Percentiles rank a stretch among this genome's conserved stretches.
Conservation (phyloP, 1,140 invertebrate species). For the Drosophila bipectinata region DNA sequence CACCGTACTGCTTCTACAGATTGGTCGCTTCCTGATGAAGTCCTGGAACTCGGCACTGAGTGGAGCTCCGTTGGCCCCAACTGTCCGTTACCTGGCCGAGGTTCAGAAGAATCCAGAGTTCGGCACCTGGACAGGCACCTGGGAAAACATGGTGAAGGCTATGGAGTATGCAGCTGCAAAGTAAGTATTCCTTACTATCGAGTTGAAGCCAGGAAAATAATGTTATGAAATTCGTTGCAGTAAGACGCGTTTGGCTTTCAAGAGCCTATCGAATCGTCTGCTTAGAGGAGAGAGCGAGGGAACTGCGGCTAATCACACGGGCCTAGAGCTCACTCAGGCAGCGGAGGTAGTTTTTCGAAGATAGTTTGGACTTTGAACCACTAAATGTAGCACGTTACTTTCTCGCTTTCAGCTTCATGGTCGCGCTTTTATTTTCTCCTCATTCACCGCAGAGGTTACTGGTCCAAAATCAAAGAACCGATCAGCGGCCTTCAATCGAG, state of each 20-base stretch:
- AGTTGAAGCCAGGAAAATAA: constrained; percentile 6
- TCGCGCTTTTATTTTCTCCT: constrained; percentile 88
- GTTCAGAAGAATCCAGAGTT: constrained; percentile 74
- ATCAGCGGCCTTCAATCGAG: constrained; percentile 85
- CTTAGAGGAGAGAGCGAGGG: constrained; percentile 86
- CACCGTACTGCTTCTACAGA: constrained; percentile 95
- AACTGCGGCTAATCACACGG: constrained; percentile 93
- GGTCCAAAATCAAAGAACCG: constrained; percentile 67
- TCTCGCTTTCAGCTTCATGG: constrained; percentile 86
- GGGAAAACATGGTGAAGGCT: constrained; percentile 87
- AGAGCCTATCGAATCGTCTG: constrained; percentile 88
- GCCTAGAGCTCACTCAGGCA: constrained; percentile 90
- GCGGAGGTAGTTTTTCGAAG: constrained; percentile 86
- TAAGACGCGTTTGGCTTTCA: constrained; percentile 87
- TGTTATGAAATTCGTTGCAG: constrained; percentile 84
- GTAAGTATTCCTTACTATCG: constrained; percentile 83
- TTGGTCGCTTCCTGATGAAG: constrained; percentile 92
- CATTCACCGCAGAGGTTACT: constrained; percentile 86
- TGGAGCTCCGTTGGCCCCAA: constrained; percentile 86
- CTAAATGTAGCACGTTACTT: background rate
- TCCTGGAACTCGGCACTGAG: constrained; percentile 87
- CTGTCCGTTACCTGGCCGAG: constrained; percentile 87
- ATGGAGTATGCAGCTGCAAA: constrained; percentile 89
- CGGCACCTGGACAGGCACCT: constrained; percentile 86
- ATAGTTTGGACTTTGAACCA: constrained; percentile 14